phyloP scores from a whole-genome alignment of 2,888 invertebrate genomes.

The Andrena bicolor region DNA sequence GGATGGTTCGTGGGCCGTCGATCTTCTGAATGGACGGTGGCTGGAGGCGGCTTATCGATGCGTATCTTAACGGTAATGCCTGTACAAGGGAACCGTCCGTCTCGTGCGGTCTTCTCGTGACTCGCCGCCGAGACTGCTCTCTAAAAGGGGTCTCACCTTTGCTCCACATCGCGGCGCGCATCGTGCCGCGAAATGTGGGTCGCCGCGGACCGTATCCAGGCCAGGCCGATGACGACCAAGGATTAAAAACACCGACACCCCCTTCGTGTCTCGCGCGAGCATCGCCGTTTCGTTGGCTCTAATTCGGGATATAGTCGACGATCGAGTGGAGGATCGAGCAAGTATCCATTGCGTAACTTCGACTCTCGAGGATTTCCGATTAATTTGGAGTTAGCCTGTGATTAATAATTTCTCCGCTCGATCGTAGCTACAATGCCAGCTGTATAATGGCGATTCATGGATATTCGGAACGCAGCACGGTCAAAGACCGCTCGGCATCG shows the following conservation, averaged over 20 bases:
- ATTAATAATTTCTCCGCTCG: too few relatives aligned
- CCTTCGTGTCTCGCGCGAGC: not conserved
- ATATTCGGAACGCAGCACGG: constrained; percentile 41
- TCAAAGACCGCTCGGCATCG: constrained; percentile 50
- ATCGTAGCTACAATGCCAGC: not conserved
- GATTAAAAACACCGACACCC: constrained; percentile 34
- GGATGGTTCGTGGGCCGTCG: constrained; percentile 16
- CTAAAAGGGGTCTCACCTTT: constrained; percentile 61
- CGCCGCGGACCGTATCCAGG: constrained; percentile 48
- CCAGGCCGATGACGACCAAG: constrained; percentile 38
- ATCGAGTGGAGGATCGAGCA: too few relatives aligned
- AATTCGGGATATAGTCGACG: constrained; percentile 8
- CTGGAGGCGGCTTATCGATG: constrained; percentile 64
- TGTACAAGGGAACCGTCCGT: constrained; percentile 46
- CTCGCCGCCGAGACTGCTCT: constrained; percentile 54
- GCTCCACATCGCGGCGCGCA: constrained; percentile 46
- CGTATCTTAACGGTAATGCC: constrained; percentile 64
- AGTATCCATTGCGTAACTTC: too few relatives aligned
- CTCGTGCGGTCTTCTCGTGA: constrained; percentile 53
- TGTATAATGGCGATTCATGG: not conserved
- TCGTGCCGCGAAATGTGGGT: constrained; percentile 41
- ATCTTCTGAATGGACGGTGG: constrained; percentile 42
- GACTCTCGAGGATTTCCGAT: too few relatives aligned
- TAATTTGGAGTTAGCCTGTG: too few relatives aligned
- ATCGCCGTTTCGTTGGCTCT: constrained; percentile 1